Conservation (phyloP, 2,797 vertebrate species). For the Lerista edwardsae region DNA sequence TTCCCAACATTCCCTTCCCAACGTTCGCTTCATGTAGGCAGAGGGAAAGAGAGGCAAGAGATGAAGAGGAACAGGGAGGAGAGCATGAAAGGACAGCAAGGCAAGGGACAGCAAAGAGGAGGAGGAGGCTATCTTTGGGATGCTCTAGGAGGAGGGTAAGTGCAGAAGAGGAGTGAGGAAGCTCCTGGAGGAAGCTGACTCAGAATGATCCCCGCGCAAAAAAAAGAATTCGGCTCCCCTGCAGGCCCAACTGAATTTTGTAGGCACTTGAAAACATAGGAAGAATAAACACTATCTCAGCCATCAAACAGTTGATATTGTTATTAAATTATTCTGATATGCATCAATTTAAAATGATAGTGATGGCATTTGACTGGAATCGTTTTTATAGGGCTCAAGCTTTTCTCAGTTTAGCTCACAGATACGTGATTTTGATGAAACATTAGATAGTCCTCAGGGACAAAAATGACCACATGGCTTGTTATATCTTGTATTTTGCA, state of each 20-base stretch:
- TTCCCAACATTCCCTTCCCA: no score
- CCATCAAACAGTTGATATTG: background rate
- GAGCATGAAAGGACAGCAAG: no score
- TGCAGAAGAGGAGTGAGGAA: no score
- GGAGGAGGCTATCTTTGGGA: no score
- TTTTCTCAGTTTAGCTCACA: conserved; percentile 30
- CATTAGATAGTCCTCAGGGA: background rate
- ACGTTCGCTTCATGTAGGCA: no score
- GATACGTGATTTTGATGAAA: conserved; percentile 35
- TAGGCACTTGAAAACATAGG: background rate
- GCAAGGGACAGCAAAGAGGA: no score
- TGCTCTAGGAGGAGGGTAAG: no score
- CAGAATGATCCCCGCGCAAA: no score
- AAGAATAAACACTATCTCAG: background rate
- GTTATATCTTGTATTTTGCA: conserved; percentile 31
- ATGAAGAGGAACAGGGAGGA: no score
- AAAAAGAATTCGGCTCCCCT: no score
- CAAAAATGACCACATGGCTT: conserved; percentile 47
- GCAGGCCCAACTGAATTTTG: background rate
- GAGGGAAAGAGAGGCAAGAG: no score
- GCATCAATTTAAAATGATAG: conserved; percentile 32
- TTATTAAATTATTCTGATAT: conserved; percentile 10
- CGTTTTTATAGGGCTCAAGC: conserved; percentile 46
- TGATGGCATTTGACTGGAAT: background rate
- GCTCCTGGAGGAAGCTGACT: no score